Percentiles rank a stretch among this genome's conserved stretches.
Evolutionary conservation across 2,797 vertebrate genomes (phyloP).

Genomic region (Thunnus albacares): DNA sequence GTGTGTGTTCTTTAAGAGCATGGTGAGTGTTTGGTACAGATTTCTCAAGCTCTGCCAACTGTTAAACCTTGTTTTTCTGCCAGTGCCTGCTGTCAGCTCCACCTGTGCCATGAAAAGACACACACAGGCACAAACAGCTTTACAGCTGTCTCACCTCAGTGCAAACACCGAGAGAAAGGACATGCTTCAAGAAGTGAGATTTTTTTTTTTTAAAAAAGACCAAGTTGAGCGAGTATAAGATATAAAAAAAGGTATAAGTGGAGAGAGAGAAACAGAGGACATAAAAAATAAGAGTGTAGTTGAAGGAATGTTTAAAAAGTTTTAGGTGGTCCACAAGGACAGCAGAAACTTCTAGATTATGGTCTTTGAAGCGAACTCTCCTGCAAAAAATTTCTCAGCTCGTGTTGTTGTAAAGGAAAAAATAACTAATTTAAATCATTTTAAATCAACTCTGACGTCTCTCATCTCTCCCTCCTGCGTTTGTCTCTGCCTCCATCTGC

Average conservation of each 20-base stretch:
- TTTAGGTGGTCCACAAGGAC: conserved; percentile 7
- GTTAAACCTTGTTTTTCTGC: conserved; percentile 74
- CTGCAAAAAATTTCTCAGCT: neutral
- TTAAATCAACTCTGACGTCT: conserved; percentile 40
- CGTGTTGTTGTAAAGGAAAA: conserved; percentile 20
- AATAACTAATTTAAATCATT: conserved; percentile 21
- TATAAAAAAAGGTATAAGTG: neutral
- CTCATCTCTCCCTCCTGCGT: conserved; percentile 24
- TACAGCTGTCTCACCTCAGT: conserved; percentile 66
- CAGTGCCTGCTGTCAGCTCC: conserved; percentile 72
- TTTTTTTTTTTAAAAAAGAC: conserved; percentile 1
- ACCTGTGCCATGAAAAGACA: conserved; percentile 72
- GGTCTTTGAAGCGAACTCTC: neutral
- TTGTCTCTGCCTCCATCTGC: conserved; percentile 24
- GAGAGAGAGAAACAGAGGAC: neutral
- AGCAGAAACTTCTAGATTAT: conserved; percentile 12
- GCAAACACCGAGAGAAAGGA: conserved; percentile 36
- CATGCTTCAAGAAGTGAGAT: conserved; percentile 24
- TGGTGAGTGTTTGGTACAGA: conserved; percentile 57
- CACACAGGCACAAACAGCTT: conserved; percentile 56
- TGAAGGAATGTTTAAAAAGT: conserved; percentile 8
- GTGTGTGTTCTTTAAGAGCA: conserved; percentile 46
- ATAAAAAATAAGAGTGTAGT: neutral
- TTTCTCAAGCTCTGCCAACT: conserved; percentile 69
- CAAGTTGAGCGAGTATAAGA: neutral